Percentiles rank a stretch among this genome's conserved stretches.
These are phyloP conservation scores for Erebia epiphron DNA, from an alignment of 2,888 invertebrate species.

Conservation along the genomic window DNA sequence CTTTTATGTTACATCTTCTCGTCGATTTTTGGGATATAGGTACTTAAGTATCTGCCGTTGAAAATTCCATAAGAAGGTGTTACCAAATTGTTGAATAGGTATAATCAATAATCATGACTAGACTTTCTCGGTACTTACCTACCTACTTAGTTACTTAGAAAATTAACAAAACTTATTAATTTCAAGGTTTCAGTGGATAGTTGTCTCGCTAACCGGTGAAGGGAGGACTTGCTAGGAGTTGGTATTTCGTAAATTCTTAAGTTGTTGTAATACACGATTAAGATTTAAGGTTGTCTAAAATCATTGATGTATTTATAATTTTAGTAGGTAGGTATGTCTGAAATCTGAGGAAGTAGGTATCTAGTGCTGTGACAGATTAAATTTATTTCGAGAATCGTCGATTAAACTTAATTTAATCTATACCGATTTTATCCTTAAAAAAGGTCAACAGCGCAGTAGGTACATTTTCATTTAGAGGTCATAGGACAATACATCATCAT, in stretches of 20 bases:
- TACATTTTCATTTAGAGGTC: too few relatives aligned
- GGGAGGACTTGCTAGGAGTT: slow-evolving; percentile 18
- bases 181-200: background rate
- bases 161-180: background rate
- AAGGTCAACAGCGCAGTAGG: too few relatives aligned
- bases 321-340: background rate
- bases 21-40: background rate
- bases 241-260: slow-evolving; percentile 26
- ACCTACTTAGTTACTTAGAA: too few relatives aligned
- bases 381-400: too few relatives aligned
- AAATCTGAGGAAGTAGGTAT: background rate
- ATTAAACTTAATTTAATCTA: too few relatives aligned
- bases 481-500: too few relatives aligned
- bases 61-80: too few relatives aligned
- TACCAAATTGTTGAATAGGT: too few relatives aligned
- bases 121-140: background rate
- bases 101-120: too few relatives aligned
- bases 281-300: slow-evolving; percentile 12
- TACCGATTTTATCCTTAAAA: too few relatives aligned
- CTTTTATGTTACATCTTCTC: background rate
- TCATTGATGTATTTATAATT: too few relatives aligned
- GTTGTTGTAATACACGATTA: slow-evolving; percentile 20
- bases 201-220: slow-evolving; percentile 19
- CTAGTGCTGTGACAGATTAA: background rate
- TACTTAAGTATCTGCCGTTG: too few relatives aligned